Evolutionary conservation across 2,797 vertebrate genomes (phyloP), one percentile per base, ranked within the genome.

Genomic region (Apogon talboti): DNA sequence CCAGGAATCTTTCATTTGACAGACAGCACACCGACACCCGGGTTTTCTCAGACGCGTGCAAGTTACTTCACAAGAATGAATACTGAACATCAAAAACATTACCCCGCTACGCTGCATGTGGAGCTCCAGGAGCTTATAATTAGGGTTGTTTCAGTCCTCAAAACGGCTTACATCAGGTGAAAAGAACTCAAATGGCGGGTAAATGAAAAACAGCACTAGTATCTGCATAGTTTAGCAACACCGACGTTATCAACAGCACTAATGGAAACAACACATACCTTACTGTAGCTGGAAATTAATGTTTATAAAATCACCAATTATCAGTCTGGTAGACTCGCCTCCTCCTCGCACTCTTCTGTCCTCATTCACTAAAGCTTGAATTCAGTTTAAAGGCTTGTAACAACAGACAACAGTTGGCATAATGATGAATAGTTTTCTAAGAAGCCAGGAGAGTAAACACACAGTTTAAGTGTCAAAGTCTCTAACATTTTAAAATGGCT

Each of bases 401-500:
- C 45, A 68, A 66, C 74, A 74, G 16, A 74, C 8, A 28, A 11
- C 33, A 7, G 44, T 51, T 55, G 77, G 78, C 69, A 68, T 13
- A 0, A 10, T 81, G 70, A 84, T 82, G 55, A 53, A 85, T 78
- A 62, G 16, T 68, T 81, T 75, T 66, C 11, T 37, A 54, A 59
- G 66, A 53, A 41, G 54, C 41, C 41, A 38, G 50, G 35, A 52
- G 77, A 71, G 66, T 70, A 61, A 33, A 38, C 42, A 19, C 18
- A 15, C 42, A 54, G 16, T 52, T 74, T 60, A 28, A 16, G 54
- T 64, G 83, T 75, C 82, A 87, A 66, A 59, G 24, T 76, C 61
- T 68, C 63, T 56, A 59, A 76, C 55, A 6, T 18, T 63, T 66
- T 66, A 78, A 87, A 87, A 80, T 85, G 84, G 76, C 43, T 68